Conservation (phyloP, 2,113 vertebrate species). For the Limnothrissa miodon region DNA sequence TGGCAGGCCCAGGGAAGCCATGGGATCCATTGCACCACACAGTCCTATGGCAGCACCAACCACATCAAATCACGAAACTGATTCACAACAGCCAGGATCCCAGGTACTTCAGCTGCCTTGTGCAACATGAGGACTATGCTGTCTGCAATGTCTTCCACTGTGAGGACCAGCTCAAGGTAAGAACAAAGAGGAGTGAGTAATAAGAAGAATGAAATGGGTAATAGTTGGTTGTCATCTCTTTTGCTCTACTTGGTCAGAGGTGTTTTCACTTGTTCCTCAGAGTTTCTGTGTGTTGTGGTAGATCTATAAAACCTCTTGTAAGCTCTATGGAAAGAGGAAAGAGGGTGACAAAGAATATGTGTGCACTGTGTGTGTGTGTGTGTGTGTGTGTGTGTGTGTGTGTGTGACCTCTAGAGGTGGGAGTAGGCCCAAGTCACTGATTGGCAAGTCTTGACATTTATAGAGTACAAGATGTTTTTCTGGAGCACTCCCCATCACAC, state of each 20-base stretch:
- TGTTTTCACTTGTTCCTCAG: no score
- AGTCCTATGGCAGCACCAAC: slow-evolving; percentile 83
- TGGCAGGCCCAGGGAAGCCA: slow-evolving; percentile 59
- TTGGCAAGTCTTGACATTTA: no score
- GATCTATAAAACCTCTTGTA: not conserved
- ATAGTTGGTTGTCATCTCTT: no score
- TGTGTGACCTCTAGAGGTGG: no score
- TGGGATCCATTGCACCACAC: slow-evolving; percentile 86
- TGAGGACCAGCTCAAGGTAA: slow-evolving; percentile 87
- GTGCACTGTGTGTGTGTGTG: no score
- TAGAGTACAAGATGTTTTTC: no score
- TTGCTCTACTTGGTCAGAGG: no score
- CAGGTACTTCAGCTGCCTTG: slow-evolving; percentile 86
- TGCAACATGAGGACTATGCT: slow-evolving; percentile 70
- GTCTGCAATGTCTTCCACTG: slow-evolving; percentile 90
- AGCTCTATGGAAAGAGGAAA: not conserved
- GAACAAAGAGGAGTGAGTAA: slow-evolving; percentile 34
- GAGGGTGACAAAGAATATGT: no score
- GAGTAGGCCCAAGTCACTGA: no score
- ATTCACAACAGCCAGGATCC: slow-evolving; percentile 93
- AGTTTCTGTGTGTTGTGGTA: no score
- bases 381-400: not conserved
- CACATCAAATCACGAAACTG: slow-evolving; percentile 83
- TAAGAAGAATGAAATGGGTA: not conserved
- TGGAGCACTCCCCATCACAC: no score